Evolutionary conservation across 2,888 invertebrate genomes (phyloP).

Genomic region (Eupithecia subumbrata): DNA sequence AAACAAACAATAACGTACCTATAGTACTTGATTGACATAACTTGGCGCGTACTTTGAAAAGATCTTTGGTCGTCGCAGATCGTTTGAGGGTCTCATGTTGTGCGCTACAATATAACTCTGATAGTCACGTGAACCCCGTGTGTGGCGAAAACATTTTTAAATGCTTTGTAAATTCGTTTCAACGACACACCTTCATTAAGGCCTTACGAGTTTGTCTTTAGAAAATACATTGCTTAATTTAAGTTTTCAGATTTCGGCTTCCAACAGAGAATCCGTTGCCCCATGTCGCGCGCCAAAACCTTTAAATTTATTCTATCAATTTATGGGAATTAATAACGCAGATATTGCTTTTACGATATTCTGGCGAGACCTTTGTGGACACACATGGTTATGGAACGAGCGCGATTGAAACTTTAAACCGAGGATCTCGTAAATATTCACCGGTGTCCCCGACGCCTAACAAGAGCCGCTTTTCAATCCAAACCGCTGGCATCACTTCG

Average conservation of each 20-base stretch:
- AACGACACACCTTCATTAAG: background rate
- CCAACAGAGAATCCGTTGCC: background rate
- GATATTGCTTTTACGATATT: background rate
- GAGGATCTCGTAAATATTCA: conserved; percentile 39
- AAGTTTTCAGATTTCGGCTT: background rate
- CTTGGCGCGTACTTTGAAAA: background rate
- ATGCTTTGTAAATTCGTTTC: background rate
- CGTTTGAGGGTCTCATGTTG: background rate
- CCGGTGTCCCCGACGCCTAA: conserved; percentile 40
- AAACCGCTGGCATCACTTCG: conserved; percentile 22
- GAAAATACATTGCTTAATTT: background rate
- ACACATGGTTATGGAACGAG: conserved; percentile 18
- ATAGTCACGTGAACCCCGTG: background rate
- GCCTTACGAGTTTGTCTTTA: background rate
- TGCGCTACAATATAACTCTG: background rate
- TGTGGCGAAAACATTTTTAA: background rate
- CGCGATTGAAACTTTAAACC: conserved; percentile 33
- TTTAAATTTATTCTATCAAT: conserved; percentile 5
- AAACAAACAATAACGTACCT: no score
- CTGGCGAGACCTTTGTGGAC: conserved; percentile 12
- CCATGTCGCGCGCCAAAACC: conserved; percentile 4
- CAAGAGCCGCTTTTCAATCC: conserved; percentile 33
- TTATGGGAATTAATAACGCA: conserved; percentile 12
- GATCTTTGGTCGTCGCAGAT: background rate
- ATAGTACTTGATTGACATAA: background rate